Evolutionary conservation across 2,113 vertebrate species (phyloP).

Genomic region (Ciconia stormi): DNA sequence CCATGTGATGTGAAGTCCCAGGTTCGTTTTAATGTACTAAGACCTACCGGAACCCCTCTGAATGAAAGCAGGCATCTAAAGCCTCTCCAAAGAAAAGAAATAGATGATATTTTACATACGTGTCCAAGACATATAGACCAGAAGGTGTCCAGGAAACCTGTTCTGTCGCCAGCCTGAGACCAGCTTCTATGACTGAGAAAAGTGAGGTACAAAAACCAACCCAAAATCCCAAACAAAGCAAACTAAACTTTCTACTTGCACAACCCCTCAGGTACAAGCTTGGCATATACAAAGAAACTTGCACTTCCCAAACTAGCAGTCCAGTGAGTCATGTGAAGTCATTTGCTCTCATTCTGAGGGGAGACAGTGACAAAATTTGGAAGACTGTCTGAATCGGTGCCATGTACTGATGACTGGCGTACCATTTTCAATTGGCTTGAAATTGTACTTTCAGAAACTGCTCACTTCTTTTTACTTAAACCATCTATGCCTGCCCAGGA

Average conservation of each 20-base stretch:
- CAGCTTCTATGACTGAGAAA: not conserved
- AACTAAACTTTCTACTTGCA: not conserved
- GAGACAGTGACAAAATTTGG: not conserved
- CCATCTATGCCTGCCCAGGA: not conserved
- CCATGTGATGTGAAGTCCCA: not conserved
- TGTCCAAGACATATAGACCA: not conserved
- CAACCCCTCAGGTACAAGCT: not conserved
- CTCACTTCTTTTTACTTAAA: not conserved
- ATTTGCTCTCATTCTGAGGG: not conserved
- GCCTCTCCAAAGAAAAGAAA: not conserved
- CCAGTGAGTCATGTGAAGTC: not conserved
- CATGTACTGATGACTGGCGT: not conserved
- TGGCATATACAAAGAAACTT: not conserved
- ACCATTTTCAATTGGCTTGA: not conserved
- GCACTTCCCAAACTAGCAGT: not conserved
- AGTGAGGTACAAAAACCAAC: not conserved
- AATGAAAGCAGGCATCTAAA: not conserved
- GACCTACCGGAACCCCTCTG: not conserved
- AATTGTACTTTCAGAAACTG: not conserved
- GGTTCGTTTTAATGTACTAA: not conserved
- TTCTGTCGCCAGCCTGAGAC: not conserved
- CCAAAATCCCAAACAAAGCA: not conserved
- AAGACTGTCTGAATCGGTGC: not conserved
- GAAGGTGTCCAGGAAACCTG: not conserved
- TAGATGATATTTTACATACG: not conserved